A percentile compares a stretch with the other conserved stretches of the same genome.
Evolutionary conservation across 2,797 vertebrate species (phyloP).

Genomic region (Pseudochirops cupreus): DNA sequence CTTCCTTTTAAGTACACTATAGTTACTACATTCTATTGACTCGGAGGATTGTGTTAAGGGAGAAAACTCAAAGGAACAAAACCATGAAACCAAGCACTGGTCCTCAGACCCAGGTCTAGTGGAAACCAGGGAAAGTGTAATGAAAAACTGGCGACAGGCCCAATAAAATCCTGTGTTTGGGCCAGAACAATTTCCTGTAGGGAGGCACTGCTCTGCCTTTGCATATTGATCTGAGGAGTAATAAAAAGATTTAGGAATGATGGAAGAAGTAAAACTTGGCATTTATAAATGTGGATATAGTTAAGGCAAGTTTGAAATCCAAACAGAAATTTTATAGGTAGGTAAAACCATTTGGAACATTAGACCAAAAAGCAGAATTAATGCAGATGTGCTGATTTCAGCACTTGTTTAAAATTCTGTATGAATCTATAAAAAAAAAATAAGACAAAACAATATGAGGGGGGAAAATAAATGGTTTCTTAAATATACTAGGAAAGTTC

Average conservation of each 20-base stretch:
- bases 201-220: neutral
- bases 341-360: neutral
- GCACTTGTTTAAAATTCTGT: neutral
- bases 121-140: conserved; percentile 1
- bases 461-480: neutral
- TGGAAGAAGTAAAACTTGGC: neutral
- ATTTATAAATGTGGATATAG: neutral
- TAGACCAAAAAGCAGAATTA: neutral
- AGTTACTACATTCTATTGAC: conserved; percentile 11
- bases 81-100: neutral
- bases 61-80: neutral
- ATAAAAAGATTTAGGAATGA: neutral
- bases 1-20: conserved; percentile 22
- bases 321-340: neutral
- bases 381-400: neutral
- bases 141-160: neutral
- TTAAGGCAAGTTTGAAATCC: neutral
- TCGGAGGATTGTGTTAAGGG: neutral
- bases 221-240: neutral
- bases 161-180: neutral
- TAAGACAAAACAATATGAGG: neutral
- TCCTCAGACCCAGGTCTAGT: neutral
- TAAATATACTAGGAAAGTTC: neutral
- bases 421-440: neutral
- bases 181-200: neutral